phyloP scores from a whole-genome alignment of 2,797 vertebrate species.

The Acanthiza pusilla region DNA sequence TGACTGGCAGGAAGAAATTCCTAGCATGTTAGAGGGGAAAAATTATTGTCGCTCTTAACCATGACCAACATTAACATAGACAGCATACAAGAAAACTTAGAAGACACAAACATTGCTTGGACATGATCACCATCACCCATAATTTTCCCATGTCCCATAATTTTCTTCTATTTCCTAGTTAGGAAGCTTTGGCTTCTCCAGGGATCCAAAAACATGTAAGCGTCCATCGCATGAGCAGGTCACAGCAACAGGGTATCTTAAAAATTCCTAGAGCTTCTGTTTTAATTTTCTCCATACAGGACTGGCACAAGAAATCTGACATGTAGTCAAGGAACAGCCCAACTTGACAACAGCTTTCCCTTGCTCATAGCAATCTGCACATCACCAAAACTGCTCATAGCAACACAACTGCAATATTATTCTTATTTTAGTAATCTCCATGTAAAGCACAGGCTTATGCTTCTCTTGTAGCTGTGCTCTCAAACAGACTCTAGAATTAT shows the following conservation, averaged over 20 bases:
- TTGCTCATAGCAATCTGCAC: background rate
- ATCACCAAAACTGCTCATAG: conserved; percentile 5
- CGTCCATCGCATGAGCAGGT: background rate
- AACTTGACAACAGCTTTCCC: background rate
- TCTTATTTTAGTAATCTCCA: conserved; percentile 34
- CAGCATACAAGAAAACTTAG: background rate
- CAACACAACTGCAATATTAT: conserved; percentile 16
- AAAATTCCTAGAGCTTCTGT: background rate
- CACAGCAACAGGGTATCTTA: background rate
- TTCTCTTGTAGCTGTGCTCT: background rate
- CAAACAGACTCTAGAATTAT: conserved; percentile 4
- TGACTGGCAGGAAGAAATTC: background rate
- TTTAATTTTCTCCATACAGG: background rate
- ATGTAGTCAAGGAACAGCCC: background rate
- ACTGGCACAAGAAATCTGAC: background rate
- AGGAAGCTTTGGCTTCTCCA: background rate
- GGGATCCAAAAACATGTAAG: background rate
- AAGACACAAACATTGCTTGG: background rate
- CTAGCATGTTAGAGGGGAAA: background rate
- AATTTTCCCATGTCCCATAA: background rate
- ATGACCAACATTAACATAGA: background rate
- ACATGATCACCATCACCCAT: background rate
- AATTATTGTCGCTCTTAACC: background rate
- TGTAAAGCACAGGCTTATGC: conserved; percentile 1
- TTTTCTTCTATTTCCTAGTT: background rate